phyloP scores from a whole-genome alignment of 2,113 vertebrate species.

The Cryptomyrus ogoouensis region DNA sequence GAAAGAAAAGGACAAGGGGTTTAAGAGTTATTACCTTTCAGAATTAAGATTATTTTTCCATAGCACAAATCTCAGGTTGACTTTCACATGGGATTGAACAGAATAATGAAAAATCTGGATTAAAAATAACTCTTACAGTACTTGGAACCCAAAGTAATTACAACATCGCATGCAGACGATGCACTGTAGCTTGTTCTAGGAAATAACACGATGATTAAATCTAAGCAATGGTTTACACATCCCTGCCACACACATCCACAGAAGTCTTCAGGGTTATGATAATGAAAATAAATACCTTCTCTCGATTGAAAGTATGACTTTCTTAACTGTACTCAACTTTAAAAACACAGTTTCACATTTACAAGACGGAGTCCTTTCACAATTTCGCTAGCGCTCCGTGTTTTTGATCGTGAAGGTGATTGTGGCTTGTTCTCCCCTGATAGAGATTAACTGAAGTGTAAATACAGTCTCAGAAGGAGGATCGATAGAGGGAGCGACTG shows the following conservation, averaged over 20 bases:
- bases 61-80: not conserved
- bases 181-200: not conserved
- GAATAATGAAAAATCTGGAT: not conserved
- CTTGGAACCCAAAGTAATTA: not conserved
- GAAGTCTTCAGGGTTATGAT: not conserved
- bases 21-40: not conserved
- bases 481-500: not conserved
- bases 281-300: not conserved
- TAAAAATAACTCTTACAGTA: not conserved
- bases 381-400: not conserved
- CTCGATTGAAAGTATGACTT: not conserved
- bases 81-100: not conserved
- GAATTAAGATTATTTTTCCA: not conserved
- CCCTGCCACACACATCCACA: not conserved
- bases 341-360: not conserved
- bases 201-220: not conserved
- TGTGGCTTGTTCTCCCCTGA: not conserved
- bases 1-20: not conserved
- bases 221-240: not conserved
- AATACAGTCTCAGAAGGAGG: not conserved
- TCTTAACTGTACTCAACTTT: not conserved
- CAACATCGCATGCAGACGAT: not conserved
- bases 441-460: conserved; percentile 16
- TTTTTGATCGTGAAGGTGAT: not conserved
- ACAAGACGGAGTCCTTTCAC: not conserved